Conservation (phyloP, 2,888 invertebrate species). For the Deilephila porcellus region DNA sequence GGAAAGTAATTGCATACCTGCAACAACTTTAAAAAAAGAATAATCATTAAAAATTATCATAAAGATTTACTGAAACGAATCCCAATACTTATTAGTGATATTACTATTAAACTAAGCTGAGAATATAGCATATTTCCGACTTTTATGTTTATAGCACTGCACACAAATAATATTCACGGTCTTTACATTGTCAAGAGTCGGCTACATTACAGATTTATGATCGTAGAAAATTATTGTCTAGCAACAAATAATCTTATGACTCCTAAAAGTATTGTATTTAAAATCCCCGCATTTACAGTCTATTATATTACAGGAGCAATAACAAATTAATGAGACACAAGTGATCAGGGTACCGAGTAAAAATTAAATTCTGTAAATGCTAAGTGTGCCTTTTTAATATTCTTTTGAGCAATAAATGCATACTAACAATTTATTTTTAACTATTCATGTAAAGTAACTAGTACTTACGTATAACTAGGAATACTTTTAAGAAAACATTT, state of each 20-base stretch:
- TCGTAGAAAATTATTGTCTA: conserved; percentile 4
- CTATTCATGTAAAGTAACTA: no score
- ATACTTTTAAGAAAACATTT: no score
- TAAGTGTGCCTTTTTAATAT: background rate
- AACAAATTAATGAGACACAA: conserved; percentile 5
- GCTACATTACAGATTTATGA: conserved; percentile 12
- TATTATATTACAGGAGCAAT: conserved; percentile 19
- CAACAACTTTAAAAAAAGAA: no score
- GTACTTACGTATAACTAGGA: no score
- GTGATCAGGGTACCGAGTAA: background rate
- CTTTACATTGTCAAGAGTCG: background rate
- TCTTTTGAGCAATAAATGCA: background rate
- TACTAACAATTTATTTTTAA: no score
- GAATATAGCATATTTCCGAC: no score
- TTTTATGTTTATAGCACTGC: background rate
- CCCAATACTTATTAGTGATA: no score
- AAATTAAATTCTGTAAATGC: background rate
- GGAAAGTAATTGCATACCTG: no score
- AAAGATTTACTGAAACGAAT: no score
- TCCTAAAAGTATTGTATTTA: conserved; percentile 3
- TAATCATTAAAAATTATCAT: no score
- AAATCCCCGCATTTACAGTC: conserved; percentile 12
- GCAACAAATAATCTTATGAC: conserved; percentile 23
- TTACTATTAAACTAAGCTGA: no score
- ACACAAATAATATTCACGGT: background rate